A percentile compares a stretch with the other conserved stretches of the same genome.
phyloP scores from a whole-genome alignment of 2,797 vertebrate genomes.

The Capromys pilorides region DNA sequence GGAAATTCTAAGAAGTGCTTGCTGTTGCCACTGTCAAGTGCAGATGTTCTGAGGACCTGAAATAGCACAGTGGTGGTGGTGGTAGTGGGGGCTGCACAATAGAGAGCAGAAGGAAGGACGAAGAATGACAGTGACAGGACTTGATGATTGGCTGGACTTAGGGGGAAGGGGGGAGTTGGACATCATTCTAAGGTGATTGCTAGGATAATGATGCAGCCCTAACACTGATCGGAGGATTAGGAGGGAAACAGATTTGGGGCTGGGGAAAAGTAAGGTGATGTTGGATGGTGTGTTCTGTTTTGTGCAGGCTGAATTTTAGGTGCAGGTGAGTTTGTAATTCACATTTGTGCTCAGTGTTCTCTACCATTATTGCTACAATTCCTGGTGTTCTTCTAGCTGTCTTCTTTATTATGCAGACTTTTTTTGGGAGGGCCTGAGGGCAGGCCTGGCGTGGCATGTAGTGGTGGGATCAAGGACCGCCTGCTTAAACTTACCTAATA shows the following conservation, averaged over 20 bases:
- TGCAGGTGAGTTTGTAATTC: not conserved
- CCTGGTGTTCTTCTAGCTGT: not conserved
- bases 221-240: not conserved
- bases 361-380: not conserved
- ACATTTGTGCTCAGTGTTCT: not conserved
- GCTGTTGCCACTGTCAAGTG: conserved; percentile 30
- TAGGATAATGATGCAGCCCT: not conserved
- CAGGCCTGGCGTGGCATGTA: no score
- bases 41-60: conserved; percentile 35
- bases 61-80: conserved; percentile 16
- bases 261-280: not conserved
- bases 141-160: not conserved
- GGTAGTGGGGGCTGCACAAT: not conserved
- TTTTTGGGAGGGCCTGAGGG: no score
- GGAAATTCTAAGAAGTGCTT: conserved; percentile 46
- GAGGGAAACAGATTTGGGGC: not conserved
- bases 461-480: no score
- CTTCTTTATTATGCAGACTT: not conserved
- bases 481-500: no score
- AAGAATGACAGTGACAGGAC: not conserved
- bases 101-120: not conserved
- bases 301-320: not conserved
- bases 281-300: not conserved
- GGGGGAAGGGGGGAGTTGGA: not conserved
- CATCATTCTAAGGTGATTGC: not conserved